A percentile compares a stretch with the other conserved stretches of the same genome.
Evolutionary conservation across 2,113 vertebrate species (phyloP).

Genomic region (Pampusana beccarii): DNA sequence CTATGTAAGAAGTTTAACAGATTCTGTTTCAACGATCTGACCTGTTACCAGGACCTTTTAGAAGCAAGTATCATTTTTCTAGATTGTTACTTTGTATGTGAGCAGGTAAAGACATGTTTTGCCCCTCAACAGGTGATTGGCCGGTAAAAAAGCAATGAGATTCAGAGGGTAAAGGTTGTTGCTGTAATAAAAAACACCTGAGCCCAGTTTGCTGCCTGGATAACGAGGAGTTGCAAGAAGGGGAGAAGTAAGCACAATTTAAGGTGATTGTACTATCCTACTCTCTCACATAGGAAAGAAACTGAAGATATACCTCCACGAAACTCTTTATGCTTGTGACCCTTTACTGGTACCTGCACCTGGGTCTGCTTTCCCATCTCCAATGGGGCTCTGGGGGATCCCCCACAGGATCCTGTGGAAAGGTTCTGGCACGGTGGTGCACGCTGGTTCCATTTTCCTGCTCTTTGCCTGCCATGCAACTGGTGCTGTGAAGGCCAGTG

Average conservation of each 20-base stretch:
- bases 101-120: not conserved
- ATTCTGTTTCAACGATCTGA: not conserved
- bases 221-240: not conserved
- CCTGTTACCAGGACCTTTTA: not conserved
- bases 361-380: not conserved
- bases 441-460: not conserved
- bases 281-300: not conserved
- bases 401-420: not conserved
- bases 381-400: fast-evolving
- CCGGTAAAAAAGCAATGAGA: not conserved
- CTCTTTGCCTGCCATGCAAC: not conserved
- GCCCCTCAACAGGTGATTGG: fast-evolving
- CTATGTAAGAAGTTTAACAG: not conserved
- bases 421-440: not conserved
- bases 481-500: not conserved
- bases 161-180: not conserved
- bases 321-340: not conserved
- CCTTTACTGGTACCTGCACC: not conserved
- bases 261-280: not conserved
- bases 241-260: not conserved
- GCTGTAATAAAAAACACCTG: not conserved
- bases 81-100: not conserved
- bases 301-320: not conserved
- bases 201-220: not conserved
- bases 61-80: not conserved